A percentile compares a stretch with the other conserved stretches of the same genome.
These are phyloP conservation scores for Ostrea edulis DNA, from an alignment of 1,140 invertebrate genomes.

Conservation along the genomic window DNA sequence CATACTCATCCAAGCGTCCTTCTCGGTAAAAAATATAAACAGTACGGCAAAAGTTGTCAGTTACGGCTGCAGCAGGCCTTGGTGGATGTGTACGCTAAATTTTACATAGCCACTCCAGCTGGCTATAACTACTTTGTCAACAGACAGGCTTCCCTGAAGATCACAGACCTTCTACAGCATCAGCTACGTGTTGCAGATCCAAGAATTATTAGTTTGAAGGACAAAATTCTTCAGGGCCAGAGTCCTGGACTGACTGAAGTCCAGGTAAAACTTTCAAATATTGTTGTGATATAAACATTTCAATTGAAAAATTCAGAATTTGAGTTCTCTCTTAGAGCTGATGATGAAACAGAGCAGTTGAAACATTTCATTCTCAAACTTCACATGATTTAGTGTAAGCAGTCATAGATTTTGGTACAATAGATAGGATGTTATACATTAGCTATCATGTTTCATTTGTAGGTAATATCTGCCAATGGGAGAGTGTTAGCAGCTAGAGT, in stretches of 20 bases:
- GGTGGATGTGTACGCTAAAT: slow-evolving; percentile 93
- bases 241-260: slow-evolving; percentile 94
- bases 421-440: too few relatives aligned
- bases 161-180: slow-evolving; percentile 93
- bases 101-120: slow-evolving; percentile 81
- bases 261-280: slow-evolving; percentile 85
- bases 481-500: slow-evolving; percentile 94
- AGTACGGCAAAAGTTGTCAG: slow-evolving; percentile 82
- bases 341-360: background rate
- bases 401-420: too few relatives aligned
- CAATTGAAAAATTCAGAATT: background rate
- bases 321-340: background rate
- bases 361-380: background rate
- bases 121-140: slow-evolving; percentile 83
- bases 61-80: slow-evolving; percentile 93
- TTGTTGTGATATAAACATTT: background rate
- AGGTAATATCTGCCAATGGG: slow-evolving; percentile 91
- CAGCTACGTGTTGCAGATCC: slow-evolving; percentile 92
- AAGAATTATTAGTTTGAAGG: slow-evolving; percentile 90
- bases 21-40: slow-evolving; percentile 45
- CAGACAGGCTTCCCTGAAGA: slow-evolving; percentile 90
- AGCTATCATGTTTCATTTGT: slow-evolving; percentile 42
- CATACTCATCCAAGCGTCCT: slow-evolving; percentile 64
- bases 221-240: slow-evolving; percentile 91
- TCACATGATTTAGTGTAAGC: too few relatives aligned